Evolutionary conservation across 2,888 invertebrate genomes (phyloP).

Genomic region (Miltochrista miniata): DNA sequence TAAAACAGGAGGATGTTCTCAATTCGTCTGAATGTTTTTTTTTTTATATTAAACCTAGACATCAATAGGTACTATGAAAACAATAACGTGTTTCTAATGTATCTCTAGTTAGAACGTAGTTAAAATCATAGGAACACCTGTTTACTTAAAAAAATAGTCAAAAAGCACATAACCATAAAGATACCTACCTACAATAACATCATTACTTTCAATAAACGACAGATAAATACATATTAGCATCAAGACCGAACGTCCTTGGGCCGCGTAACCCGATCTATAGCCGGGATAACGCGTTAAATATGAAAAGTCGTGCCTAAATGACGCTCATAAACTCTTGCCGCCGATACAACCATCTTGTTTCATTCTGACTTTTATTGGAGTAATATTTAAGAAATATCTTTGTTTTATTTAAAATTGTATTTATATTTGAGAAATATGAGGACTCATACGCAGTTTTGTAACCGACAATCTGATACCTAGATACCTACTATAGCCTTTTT

Average conservation of each 20-base stretch:
- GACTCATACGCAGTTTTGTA: neutral
- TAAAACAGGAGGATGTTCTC: too few relatives aligned
- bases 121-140: too few relatives aligned
- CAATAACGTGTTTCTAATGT: too few relatives aligned
- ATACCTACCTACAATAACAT: slow-evolving; percentile 6
- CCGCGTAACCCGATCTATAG: slow-evolving; percentile 9
- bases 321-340: slow-evolving; percentile 18
- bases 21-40: too few relatives aligned
- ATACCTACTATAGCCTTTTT: too few relatives aligned
- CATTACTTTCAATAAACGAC: slow-evolving; percentile 6
- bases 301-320: slow-evolving; percentile 8
- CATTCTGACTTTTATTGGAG: slow-evolving; percentile 13
- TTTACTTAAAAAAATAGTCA: neutral
- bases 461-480: neutral
- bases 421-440: neutral
- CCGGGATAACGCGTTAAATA: slow-evolving; percentile 22
- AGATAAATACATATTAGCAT: slow-evolving; percentile 17
- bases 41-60: too few relatives aligned
- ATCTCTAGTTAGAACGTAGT: neutral
- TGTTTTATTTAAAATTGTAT: slow-evolving; percentile 5
- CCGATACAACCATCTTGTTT: slow-evolving; percentile 17
- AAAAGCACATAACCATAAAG: slow-evolving; percentile 10
- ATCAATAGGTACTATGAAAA: too few relatives aligned
- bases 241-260: slow-evolving; percentile 11
- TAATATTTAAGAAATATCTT: slow-evolving; percentile 10